Evolutionary conservation across 2,797 vertebrate species (phyloP).

Genomic region (Geotrypetes seraphini): DNA sequence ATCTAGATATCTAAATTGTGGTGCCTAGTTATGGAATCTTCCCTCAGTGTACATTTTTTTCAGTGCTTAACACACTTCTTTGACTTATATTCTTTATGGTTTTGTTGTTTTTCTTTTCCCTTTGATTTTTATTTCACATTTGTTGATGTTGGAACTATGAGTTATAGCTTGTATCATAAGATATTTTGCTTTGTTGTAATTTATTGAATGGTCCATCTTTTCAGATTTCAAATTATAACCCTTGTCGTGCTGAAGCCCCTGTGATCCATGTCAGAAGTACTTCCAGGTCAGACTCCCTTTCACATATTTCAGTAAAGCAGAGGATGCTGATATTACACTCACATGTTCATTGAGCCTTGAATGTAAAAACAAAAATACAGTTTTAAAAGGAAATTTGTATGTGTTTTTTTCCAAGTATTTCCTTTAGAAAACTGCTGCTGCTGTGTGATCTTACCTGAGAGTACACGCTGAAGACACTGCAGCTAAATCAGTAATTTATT

Average conservation of each 20-base stretch:
- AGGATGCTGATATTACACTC: too few species aligned
- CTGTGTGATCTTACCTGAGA: too few species aligned
- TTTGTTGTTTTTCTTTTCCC: background rate
- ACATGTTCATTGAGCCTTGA: too few species aligned
- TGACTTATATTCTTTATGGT: background rate
- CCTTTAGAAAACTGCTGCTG: too few species aligned
- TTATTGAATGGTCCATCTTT: slow-evolving; percentile 57
- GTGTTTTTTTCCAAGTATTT: too few species aligned
- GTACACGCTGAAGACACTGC: too few species aligned
- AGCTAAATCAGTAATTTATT: too few species aligned
- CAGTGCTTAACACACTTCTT: background rate
- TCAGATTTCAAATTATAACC: slow-evolving; percentile 65
- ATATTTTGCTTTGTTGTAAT: slow-evolving; percentile 47
- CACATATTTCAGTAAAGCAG: slow-evolving; percentile 32
- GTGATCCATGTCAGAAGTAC: slow-evolving; percentile 66
- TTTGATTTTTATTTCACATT: background rate
- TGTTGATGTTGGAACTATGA: background rate
- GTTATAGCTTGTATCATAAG: background rate
- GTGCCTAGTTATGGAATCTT: too few species aligned
- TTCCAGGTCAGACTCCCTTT: slow-evolving; percentile 63
- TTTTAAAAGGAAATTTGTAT: too few species aligned
- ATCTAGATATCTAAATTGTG: too few species aligned
- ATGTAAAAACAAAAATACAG: too few species aligned
- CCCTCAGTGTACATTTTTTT: background rate
- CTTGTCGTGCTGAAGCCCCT: slow-evolving; percentile 51